A percentile compares a stretch with the other conserved stretches of the same genome.
Conservation (phyloP, 2,797 vertebrate species). For the Pseudopleuronectes americanus region DNA sequence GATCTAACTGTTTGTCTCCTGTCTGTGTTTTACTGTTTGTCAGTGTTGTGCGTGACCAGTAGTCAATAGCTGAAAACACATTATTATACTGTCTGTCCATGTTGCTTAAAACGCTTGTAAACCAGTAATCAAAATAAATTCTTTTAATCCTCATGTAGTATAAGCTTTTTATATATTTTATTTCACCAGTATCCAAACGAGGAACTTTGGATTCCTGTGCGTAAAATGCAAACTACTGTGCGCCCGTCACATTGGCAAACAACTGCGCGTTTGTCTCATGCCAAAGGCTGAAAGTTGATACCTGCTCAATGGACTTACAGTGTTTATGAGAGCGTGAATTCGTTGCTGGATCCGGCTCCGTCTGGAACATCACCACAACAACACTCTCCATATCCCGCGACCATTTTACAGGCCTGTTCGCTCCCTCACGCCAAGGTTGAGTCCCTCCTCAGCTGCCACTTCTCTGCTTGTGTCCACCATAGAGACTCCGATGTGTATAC, state of each 20-base stretch:
- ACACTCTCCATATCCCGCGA: neutral
- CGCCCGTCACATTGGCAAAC: neutral
- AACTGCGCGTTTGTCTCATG: neutral
- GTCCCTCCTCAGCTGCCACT: too few species aligned
- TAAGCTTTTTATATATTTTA: neutral
- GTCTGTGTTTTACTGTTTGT: constrained; percentile 61
- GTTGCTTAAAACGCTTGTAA: constrained; percentile 79
- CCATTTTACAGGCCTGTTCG: neutral
- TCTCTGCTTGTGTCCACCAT: too few species aligned
- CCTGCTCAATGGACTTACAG: neutral
- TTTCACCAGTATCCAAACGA: neutral
- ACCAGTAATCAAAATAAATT: constrained; percentile 77
- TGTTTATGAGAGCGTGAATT: constrained; percentile 49
- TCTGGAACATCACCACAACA: constrained; percentile 16
- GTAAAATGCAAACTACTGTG: neutral
- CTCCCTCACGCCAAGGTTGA: too few species aligned
- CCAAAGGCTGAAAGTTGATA: constrained; percentile 20
- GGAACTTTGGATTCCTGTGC: neutral
- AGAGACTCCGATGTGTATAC: too few species aligned
- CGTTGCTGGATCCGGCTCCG: constrained; percentile 8
- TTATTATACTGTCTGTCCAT: constrained; percentile 59
- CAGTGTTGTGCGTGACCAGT: constrained; percentile 63
- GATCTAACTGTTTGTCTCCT: constrained; percentile 63
- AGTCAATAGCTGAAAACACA: constrained; percentile 42
- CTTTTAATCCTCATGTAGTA: constrained; percentile 60